Base-by-base conservation (phyloP, 2,797 vertebrate species). In the Sebastes kiyomatsui region DNA sequence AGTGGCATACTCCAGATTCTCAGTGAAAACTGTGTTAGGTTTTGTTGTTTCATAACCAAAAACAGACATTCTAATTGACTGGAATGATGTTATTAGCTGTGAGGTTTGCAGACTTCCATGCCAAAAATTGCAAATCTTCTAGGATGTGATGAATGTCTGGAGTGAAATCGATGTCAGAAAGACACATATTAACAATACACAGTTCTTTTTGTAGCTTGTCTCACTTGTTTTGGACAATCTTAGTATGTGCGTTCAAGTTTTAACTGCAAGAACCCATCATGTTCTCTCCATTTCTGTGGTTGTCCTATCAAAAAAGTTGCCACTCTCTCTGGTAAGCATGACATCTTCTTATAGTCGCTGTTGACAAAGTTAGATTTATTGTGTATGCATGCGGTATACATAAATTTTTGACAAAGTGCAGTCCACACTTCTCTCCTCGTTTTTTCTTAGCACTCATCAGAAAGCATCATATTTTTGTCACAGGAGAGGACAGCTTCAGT, bases 1-100 rank as follows among this genome's bases (percentile, higher is more conserved):
- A 81, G 80, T 81, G 80, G 72, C 73, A 87, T 72, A 42, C 77
- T 59, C 65, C 55, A 42, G 55, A 65, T 46, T 75, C 73, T 67
- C 62, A 72, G 62, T 52, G 64, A 82, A 86, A 75, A 83, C 56
- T 66, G 13, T 75, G 64, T 55, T 30, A 7, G 14, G 64, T 81
- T 86, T 56, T 46, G 64, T 76, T 81, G 67, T 75, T 74, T 76
- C 30, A 72, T 72, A 77, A 79, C 25, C 46, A 46, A 72, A 52
- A 75, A 42, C 69, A 79, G 33, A 81, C 27, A 23, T 67, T 74
- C 72, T 75, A 87, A 80, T 67, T 73, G 49, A 77, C n/a, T 25
- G 23, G 65, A 71, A 30, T 32, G 5, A 30, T 23, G 28, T 22
- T 54, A 61, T 77, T 56, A 75, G 70, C 28, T 8, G 35, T 12